A percentile compares a stretch with the other conserved stretches of the same genome.
These are phyloP conservation scores for Mastomys natalensis DNA, from an alignment of 2,113 vertebrate genomes.

Conservation along the genomic window DNA sequence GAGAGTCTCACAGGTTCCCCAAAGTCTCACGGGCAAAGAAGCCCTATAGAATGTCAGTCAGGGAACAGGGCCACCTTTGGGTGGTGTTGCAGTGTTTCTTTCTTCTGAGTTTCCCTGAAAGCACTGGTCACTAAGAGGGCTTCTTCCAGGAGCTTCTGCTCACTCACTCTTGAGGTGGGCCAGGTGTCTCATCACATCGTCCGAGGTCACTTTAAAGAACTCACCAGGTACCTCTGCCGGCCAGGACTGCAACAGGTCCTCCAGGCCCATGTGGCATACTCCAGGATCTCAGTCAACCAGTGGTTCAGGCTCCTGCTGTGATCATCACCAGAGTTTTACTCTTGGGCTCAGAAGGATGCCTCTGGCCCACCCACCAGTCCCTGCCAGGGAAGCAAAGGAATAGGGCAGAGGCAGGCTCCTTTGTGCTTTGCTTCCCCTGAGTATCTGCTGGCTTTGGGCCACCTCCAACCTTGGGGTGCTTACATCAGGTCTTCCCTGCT, in stretches of 20 bases:
- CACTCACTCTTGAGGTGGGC: slow-evolving; percentile 96
- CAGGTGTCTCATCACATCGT: slow-evolving; percentile 94
- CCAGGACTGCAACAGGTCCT: slow-evolving; percentile 69
- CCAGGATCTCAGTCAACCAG: slow-evolving; percentile 89
- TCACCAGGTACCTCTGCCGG: slow-evolving; percentile 91
- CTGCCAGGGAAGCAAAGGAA: slow-evolving; percentile 84
- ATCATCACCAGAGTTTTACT: no score
- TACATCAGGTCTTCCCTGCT: slow-evolving; percentile 53
- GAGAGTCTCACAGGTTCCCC: slow-evolving; percentile 89
- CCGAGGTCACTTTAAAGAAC: slow-evolving; percentile 96
- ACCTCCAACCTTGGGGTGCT: not conserved
- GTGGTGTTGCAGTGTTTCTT: slow-evolving; percentile 94
- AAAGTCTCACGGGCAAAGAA: slow-evolving; percentile 85
- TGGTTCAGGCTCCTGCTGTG: no score
- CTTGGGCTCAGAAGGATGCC: no score
- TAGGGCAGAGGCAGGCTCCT: not conserved
- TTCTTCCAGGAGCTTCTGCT: slow-evolving; percentile 93
- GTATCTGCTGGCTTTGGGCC: not conserved
- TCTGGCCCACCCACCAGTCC: slow-evolving; percentile 79
- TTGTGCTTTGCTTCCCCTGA: not conserved
- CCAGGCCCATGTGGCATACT: slow-evolving; percentile 92
- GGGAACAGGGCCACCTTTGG: slow-evolving; percentile 88
- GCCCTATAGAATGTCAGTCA: no score
- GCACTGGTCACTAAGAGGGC: slow-evolving; percentile 93
- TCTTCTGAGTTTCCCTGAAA: slow-evolving; percentile 91